A percentile compares a stretch with the other conserved stretches of the same genome.
phyloP scores from a whole-genome alignment of 1,140 invertebrate genomes.

The Drosophila nebulosa region DNA sequence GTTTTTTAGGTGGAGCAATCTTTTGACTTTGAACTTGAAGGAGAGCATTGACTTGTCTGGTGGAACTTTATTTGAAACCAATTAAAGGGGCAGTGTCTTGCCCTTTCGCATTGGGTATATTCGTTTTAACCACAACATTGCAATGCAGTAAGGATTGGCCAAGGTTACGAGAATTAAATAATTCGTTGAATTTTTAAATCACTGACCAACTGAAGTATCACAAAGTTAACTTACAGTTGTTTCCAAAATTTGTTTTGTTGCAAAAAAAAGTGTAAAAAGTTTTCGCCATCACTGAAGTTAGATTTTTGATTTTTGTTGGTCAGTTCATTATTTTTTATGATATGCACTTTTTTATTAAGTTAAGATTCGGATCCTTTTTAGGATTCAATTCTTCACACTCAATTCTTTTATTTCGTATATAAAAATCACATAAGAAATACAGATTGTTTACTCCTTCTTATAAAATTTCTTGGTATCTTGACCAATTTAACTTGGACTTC shows the following conservation, averaged over 20 bases:
- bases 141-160: no score
- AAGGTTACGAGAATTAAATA: no score
- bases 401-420: not conserved
- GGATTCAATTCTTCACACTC: not conserved
- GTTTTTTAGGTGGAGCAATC: not conserved
- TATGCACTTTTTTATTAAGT: not conserved
- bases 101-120: not conserved
- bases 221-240: no score
- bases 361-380: not conserved
- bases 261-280: no score
- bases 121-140: not conserved
- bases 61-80: conserved; percentile 22
- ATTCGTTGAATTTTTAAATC: no score
- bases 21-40: conserved; percentile 65
- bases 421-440: no score
- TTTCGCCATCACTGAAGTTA: no score
- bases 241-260: no score
- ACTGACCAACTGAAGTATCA: no score
- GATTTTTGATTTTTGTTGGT: not conserved
- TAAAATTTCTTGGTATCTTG: not conserved
- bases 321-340: not conserved
- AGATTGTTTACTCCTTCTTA: not conserved
- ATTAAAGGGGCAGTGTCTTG: conserved; percentile 11
- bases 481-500: not conserved
- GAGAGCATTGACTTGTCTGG: conserved; percentile 53